Percentiles rank a stretch among this genome's conserved stretches.
Evolutionary conservation across 2,888 invertebrate genomes (phyloP).

Genomic region (Anodontia alba): DNA sequence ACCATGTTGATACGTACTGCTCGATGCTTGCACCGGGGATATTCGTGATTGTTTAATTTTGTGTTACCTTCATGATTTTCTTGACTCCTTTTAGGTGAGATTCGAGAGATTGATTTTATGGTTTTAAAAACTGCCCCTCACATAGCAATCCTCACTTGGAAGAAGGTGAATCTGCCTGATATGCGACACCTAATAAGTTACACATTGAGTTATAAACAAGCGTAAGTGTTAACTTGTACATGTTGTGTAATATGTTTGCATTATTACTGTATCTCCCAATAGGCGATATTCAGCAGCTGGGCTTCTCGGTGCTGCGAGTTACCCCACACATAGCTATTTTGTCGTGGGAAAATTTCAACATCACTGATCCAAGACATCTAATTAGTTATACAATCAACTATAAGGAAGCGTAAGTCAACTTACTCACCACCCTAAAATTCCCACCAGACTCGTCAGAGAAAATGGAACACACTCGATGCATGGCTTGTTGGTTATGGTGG

Average conservation of each 20-base stretch:
- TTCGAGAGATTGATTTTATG: slow-evolving; percentile 60
- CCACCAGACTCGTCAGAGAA: slow-evolving; percentile 1
- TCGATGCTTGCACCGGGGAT: neutral
- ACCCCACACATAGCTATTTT: slow-evolving; percentile 74
- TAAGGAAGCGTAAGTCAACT: slow-evolving; percentile 88
- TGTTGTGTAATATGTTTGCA: slow-evolving; percentile 12
- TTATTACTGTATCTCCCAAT: slow-evolving; percentile 27
- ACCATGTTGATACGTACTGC: neutral
- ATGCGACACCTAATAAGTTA: slow-evolving; percentile 95
- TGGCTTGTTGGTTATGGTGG: neutral
- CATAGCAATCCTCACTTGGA: slow-evolving; percentile 83
- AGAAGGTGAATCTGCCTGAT: slow-evolving; percentile 85
- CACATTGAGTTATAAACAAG: slow-evolving; percentile 93
- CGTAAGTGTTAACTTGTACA: slow-evolving; percentile 85
- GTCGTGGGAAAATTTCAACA: slow-evolving; percentile 84
- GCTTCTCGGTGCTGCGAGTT: slow-evolving; percentile 41
- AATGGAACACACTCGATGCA: slow-evolving; percentile 4
- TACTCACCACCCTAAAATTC: slow-evolving; percentile 18
- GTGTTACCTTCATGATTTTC: neutral
- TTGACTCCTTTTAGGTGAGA: slow-evolving; percentile 58
- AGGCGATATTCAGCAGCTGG: slow-evolving; percentile 59
- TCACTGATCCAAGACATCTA: slow-evolving; percentile 90
- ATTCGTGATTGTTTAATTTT: neutral
- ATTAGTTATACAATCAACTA: slow-evolving; percentile 95
- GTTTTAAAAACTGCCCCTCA: slow-evolving; percentile 47